phyloP scores from a whole-genome alignment of 2,888 invertebrate genomes.

The Chymomyza caudatula region DNA sequence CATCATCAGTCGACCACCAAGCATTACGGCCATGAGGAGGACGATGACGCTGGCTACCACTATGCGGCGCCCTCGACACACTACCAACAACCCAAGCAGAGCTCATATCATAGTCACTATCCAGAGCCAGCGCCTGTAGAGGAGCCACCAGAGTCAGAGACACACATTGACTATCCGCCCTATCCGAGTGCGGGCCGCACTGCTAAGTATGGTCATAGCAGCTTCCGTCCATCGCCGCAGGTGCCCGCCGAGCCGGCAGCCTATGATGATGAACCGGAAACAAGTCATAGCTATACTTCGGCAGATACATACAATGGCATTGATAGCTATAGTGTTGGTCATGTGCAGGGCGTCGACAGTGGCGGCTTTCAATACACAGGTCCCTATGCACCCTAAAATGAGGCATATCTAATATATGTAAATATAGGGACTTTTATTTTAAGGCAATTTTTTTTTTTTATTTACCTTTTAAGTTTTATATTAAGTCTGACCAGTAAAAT shows the following conservation, averaged over 20 bases:
- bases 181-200: slow-evolving; percentile 19
- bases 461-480: slow-evolving; percentile 2
- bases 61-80: slow-evolving; percentile 28
- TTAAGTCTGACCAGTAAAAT: slow-evolving; percentile 3
- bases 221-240: slow-evolving; percentile 56
- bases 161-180: slow-evolving; percentile 1
- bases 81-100: slow-evolving; percentile 18
- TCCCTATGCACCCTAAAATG: slow-evolving; percentile 50
- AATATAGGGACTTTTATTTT: slow-evolving; percentile 18
- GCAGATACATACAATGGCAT: slow-evolving; percentile 65
- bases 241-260: slow-evolving; percentile 21
- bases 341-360: slow-evolving; percentile 64
- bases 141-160: slow-evolving; percentile 40
- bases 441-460: slow-evolving; percentile 38
- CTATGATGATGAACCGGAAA: slow-evolving; percentile 42
- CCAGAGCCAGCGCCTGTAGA: slow-evolving; percentile 57
- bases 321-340: slow-evolving; percentile 73
- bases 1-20: too few relatives aligned
- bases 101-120: slow-evolving; percentile 21
- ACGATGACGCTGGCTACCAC: slow-evolving; percentile 46
- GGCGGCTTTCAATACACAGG: slow-evolving; percentile 61
- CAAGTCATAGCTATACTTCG: slow-evolving; percentile 37
- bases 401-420: too few relatives aligned
- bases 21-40: slow-evolving; percentile 13
- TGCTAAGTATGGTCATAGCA: neutral